Base-by-base conservation (phyloP, 2,888 invertebrate species). In the Uloborus plumipes region DNA sequence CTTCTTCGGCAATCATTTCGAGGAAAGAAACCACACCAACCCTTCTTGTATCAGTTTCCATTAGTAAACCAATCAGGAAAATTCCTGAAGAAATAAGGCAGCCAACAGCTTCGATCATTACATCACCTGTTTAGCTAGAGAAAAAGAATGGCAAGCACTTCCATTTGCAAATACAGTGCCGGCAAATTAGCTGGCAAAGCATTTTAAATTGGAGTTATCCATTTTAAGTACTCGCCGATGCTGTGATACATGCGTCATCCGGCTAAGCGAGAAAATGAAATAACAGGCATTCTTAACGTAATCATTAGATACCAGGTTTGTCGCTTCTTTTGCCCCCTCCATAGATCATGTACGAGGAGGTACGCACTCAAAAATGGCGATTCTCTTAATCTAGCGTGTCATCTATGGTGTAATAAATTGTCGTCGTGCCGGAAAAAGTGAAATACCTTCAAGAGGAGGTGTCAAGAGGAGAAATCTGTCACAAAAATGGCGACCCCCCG, bases 401-500 rank as follows among this genome's bases (percentile, higher is more conserved):
- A 80, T 64, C 80, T 70, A 55, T 64, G 58, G 47, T 55, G 73
- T 80, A 74, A 80, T 80, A 80, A 80, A 80, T 80, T 69, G 80
- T 49, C 58, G 62, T 22, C 26, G 59, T 39, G 18, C 20, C 20
- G 69, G 50, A 70, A 80, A 80, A 80, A 80, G 49, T 53, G 62
- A 61, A 74, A 80, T 80, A 80, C 65, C 73, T 80, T 80, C 73
- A 39, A 50, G 39, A 58, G 65, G 73, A 80, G 79, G 73, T 73
- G 73, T 80, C 78, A 79, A 66, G 65, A 58, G 18, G 31, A 51
- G 74, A 80, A 80, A 74, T 67, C 62, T 69, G 74, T 80, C 80
- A 74, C 69, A 74, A 80, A 80, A 80, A 69, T 80, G 53, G 59
- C 70, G n/a, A 31, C 31, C 64, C 55, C 16, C 66, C 26, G 26